Base-by-base conservation (phyloP, 2,113 vertebrate species). In the Vicugna pacos region DNA sequence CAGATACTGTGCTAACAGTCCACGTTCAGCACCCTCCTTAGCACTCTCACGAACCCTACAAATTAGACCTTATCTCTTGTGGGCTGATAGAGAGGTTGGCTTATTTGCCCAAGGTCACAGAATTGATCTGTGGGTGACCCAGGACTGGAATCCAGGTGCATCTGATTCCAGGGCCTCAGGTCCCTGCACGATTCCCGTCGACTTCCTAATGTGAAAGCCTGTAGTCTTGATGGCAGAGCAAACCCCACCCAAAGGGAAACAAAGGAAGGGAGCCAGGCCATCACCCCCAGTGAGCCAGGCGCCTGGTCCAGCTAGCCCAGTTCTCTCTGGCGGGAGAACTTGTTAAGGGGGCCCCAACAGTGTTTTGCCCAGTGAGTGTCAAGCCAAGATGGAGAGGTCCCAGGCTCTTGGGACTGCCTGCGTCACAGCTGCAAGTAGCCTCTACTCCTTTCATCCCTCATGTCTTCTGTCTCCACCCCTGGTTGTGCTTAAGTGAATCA, bases 401-500 rank as follows among this genome's bases (percentile, higher is more conserved):
- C 3, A 46, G 56, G 50, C 58, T 50, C 17, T 8, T 0, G 4
- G 65, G 52, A 16, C 12, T 46, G 35, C n/a, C 77, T 28, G 0
- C 20, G 30, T 64, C 48, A 52, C 64, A 73, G 65, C 22, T 16
- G 35, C 11, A 7, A 32, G 67, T 50, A 54, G 4, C 87, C 22
- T 19, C n/a, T 56, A n/a, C 56, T 0, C 54, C 72, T 96, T 85
- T 97, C 38, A 62, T 4, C 69, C 46, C 67, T 3, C 14, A 2
- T 52, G 1, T 88, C 46, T 52, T 81, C 54, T 54, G 46, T 50
- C 50, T 35, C 16, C 30, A 15, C 32, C 32, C 76, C 26, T 1
- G 26, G 6, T 58, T 48, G 91, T 32, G 24, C 48, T 3, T 4
- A 58, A 99, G 99, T 30, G 99, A 98, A 83, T 98, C 98, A 2